Percentiles rank a stretch among this genome's conserved stretches.
These are phyloP conservation scores for Umimayanthus kanabou DNA, from an alignment of 92 coral and sea anemone genomes.

Conservation along the genomic window DNA sequence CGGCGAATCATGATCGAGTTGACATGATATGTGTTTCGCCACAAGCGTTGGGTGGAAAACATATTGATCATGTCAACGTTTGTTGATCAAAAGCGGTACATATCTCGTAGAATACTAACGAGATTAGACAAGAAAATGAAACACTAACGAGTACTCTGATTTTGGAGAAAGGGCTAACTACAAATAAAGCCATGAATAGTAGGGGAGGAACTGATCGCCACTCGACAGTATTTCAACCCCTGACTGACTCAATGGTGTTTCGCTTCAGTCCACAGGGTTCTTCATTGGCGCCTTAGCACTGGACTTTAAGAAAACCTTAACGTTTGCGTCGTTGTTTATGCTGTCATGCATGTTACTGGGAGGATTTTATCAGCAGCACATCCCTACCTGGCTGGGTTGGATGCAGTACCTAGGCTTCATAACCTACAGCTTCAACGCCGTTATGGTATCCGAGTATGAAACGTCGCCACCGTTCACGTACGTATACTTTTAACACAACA, in stretches of 20 bases:
- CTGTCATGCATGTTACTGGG: constrained; percentile 80
- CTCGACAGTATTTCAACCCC: neutral
- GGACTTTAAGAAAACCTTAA: constrained; percentile 79
- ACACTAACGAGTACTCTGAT: no score
- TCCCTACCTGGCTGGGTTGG: constrained; percentile 91
- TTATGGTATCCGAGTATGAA: constrained; percentile 66
- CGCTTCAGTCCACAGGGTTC: constrained; percentile 79
- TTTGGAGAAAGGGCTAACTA: no score
- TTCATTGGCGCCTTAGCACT: constrained; percentile 82
- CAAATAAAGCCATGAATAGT: no score
- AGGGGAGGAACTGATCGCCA: no score
- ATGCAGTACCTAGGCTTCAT: constrained; percentile 62
- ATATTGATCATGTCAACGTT: no score
- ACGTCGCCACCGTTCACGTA: constrained; percentile 76
- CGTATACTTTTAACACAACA: neutral
- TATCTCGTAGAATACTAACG: no score
- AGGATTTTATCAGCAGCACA: constrained; percentile 80
- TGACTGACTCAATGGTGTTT: neutral
- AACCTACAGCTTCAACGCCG: constrained; percentile 69
- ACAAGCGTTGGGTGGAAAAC: no score
- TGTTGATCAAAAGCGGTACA: no score
- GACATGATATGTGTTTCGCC: no score
- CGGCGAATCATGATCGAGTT: no score
- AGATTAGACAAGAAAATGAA: no score
- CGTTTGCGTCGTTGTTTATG: constrained; percentile 70